These are phyloP conservation scores for Amphilophus citrinellus DNA, from an alignment of 2,113 vertebrate genomes.

Conservation along the genomic window DNA sequence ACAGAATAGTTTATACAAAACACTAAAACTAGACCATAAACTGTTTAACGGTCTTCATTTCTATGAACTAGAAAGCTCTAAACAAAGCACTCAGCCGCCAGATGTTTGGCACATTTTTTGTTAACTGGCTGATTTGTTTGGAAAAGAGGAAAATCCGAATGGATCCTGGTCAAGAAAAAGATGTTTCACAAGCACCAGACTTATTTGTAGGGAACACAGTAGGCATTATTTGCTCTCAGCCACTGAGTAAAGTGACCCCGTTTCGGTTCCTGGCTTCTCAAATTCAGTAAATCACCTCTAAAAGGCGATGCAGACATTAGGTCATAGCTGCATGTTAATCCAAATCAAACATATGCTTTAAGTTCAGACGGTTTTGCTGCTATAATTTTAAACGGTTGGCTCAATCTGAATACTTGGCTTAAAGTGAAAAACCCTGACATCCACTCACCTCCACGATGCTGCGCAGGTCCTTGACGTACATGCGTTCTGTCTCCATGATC, in stretches of 20 bases:
- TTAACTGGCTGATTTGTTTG: constrained; percentile 35
- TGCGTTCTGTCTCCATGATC: constrained; percentile 95
- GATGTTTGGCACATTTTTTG: constrained; percentile 46
- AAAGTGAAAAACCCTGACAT: constrained; percentile 9
- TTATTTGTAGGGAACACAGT: constrained; percentile 35
- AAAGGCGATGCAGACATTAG: constrained; percentile 49
- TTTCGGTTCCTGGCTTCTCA: constrained; percentile 20
- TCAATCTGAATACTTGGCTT: constrained; percentile 6
- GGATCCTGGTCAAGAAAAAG: constrained; percentile 18
- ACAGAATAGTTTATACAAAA: constrained; percentile 51
- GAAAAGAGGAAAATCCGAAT: constrained; percentile 26
- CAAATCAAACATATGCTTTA: constrained; percentile 46
- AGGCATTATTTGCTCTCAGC: constrained; percentile 20
- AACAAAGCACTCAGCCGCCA: constrained; percentile 44
- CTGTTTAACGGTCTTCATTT: constrained; percentile 2
- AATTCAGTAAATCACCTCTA: constrained; percentile 41
- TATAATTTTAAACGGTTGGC: constrained; percentile 27
- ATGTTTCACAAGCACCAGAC: constrained; percentile 28
- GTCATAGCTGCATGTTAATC: constrained; percentile 47
- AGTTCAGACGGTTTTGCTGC: constrained; percentile 25
- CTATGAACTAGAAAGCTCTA: constrained; percentile 22
- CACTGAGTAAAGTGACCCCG: constrained; percentile 4
- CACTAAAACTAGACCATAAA: constrained; percentile 35
- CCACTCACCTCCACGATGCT: constrained; percentile 93
- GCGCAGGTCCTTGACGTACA: constrained; percentile 91